These are phyloP conservation scores for Cephalopterus ornatus DNA, from an alignment of 2,113 vertebrate genomes.

Conservation along the genomic window DNA sequence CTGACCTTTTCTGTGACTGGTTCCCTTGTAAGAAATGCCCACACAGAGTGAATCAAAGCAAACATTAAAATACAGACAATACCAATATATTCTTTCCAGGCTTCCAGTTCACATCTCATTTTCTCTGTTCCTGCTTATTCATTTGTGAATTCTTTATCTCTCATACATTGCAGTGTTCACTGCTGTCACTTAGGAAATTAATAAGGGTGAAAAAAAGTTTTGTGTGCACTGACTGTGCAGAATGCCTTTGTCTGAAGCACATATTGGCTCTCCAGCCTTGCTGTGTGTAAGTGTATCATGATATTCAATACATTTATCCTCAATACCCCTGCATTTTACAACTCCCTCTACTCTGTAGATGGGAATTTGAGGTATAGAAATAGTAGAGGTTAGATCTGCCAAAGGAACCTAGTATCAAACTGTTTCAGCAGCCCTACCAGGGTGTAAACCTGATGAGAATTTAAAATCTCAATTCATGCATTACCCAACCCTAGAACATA, in stretches of 20 bases:
- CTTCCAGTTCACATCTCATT: slow-evolving; percentile 15
- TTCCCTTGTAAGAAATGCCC: neutral
- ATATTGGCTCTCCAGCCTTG: neutral
- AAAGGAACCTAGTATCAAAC: neutral
- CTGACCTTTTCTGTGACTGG: slow-evolving; percentile 18
- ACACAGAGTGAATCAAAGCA: slow-evolving; percentile 13
- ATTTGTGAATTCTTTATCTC: slow-evolving; percentile 35
- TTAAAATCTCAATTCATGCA: neutral
- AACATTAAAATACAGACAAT: slow-evolving; percentile 4
- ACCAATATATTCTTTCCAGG: neutral
- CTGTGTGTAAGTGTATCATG: neutral
- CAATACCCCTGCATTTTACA: neutral
- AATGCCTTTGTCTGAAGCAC: neutral
- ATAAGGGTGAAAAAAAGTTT: neutral
- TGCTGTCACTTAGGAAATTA: slow-evolving; percentile 23
- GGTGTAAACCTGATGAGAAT: neutral
- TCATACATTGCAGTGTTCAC: neutral
- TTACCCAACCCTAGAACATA: neutral
- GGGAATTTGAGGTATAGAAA: neutral
- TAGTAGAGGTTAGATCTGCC: neutral
- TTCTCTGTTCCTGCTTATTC: slow-evolving; percentile 30
- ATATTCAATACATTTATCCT: neutral
- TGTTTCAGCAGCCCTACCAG: neutral
- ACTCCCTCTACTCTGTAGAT: neutral
- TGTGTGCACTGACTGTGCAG: neutral